Base-by-base conservation (phyloP, 2,888 invertebrate species). In the Lysandra bellargus region DNA sequence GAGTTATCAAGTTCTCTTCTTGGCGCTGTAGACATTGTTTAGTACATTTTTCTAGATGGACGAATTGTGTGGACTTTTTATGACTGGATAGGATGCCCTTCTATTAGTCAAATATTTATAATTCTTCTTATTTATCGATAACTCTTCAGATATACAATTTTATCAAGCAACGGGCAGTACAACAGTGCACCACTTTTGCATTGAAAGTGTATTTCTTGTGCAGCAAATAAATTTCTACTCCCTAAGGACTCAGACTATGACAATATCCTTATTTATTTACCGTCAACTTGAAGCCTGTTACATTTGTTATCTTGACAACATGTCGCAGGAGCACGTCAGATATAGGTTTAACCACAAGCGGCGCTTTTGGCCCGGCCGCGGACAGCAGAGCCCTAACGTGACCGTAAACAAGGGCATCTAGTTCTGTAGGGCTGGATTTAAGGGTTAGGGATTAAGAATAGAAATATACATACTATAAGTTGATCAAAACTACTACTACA, bases 321-420 rank as follows among this genome's bases (percentile, higher is more conserved):
- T 89, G 92, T 3, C 87, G 84, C 12, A 95, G 83, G 30, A 96
- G 85, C 0, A 90, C 85, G 64, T 91, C 93, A 57, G 94, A 95
- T 78, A 92, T 89, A 0, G 90, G 87, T 73, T 93, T 90, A 40
- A 93, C 91, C 84, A 92, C 86, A 0, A 87, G 79, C 0, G 87
- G 87, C 1, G 91, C 89, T 81, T 92, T 89, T 0, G 92, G 90
- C 0, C 92, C 91, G 0, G 82, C 83, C 0, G 92, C 90, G 1
- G 89, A 90, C 4, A 95, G 87, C 17, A 96, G 85, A 0, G 95
- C 92, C 40, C 92, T 87, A 14, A 95, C 84, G 82, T 96, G 96
- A 1, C 97, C 97, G 87, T 96, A 98, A 2, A 97, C 95, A n/a
- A 97, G 88, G 0, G 97, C 97, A 89, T 98, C 98, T 83, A 97